A percentile compares a stretch with the other conserved stretches of the same genome.
Conservation (phyloP, 2,797 vertebrate genomes). For the Gephyroberyx darwinii region DNA sequence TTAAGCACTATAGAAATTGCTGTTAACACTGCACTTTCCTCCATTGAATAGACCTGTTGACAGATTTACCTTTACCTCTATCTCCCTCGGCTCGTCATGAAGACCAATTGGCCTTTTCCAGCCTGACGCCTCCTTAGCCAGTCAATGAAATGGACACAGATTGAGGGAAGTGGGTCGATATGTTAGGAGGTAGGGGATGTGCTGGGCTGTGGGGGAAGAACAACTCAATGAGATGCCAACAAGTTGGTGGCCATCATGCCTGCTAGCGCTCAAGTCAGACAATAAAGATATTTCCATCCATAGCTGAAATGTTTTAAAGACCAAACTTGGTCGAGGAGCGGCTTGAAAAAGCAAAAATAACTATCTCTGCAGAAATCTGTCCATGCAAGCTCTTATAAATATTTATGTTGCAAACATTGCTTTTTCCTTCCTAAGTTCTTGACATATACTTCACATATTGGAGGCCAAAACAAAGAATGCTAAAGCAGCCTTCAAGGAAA, state of each 20-base stretch:
- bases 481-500: background rate
- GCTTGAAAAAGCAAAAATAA: conserved; percentile 4
- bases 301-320: background rate
- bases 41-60: conserved; percentile 6
- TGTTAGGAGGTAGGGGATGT: conserved; percentile 28
- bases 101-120: conserved; percentile 25
- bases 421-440: background rate
- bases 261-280: background rate
- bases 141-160: conserved; percentile 50
- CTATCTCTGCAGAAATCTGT: background rate
- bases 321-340: background rate
- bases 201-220: conserved; percentile 3
- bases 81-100: conserved; percentile 45
- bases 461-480: background rate
- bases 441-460: conserved; percentile 2
- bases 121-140: conserved; percentile 21
- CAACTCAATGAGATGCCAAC: conserved; percentile 36
- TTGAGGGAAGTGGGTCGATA: conserved; percentile 37
- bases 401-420: conserved; percentile 4
- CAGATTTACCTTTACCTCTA: conserved; percentile 30
- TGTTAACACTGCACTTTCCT: background rate
- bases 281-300: conserved; percentile 1
- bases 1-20: background rate
- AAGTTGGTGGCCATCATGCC: conserved; percentile 1
- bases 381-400: background rate